Percentiles rank a stretch among this genome's conserved stretches.
Evolutionary conservation across 2,113 vertebrate genomes (phyloP).

Genomic region (Corythoichthys haematopterus): DNA sequence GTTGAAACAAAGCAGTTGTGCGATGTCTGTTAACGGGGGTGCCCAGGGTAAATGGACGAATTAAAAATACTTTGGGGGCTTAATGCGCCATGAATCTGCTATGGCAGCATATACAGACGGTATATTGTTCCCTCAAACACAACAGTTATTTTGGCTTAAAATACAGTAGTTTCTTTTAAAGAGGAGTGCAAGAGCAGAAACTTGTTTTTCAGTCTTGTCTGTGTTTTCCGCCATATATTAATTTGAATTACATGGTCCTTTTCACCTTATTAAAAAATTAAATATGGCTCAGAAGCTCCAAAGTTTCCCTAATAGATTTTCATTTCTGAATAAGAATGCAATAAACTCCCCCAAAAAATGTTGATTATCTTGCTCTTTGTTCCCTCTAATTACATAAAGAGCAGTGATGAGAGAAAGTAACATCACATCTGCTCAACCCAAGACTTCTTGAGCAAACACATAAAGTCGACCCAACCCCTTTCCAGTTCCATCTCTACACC

Average conservation of each 20-base stretch:
- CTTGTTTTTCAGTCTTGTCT: too few species aligned
- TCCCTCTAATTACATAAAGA: not conserved
- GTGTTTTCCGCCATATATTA: too few species aligned
- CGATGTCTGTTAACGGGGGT: too few species aligned
- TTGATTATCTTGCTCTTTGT: not conserved
- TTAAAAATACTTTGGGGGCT: too few species aligned
- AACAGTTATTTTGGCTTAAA: too few species aligned
- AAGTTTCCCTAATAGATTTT: not conserved
- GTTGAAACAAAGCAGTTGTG: too few species aligned
- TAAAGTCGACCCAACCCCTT: constrained; percentile 2
- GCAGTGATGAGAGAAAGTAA: not conserved
- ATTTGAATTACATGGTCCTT: not conserved
- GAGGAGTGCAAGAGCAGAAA: too few species aligned
- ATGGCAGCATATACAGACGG: too few species aligned
- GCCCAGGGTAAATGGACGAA: too few species aligned
- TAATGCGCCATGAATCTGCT: too few species aligned
- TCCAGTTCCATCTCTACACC: constrained; percentile 38
- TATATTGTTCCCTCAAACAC: too few species aligned
- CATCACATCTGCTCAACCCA: constrained; percentile 1
- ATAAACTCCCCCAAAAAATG: not conserved
- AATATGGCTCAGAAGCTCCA: not conserved
- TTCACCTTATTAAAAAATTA: not conserved
- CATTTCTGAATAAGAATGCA: not conserved
- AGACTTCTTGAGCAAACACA: not conserved
- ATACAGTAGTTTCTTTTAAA: too few species aligned